Percentiles rank a stretch among this genome's conserved stretches.
These are phyloP conservation scores for Bhutanitis thaidina DNA, from an alignment of 2,888 invertebrate genomes.

Conservation along the genomic window DNA sequence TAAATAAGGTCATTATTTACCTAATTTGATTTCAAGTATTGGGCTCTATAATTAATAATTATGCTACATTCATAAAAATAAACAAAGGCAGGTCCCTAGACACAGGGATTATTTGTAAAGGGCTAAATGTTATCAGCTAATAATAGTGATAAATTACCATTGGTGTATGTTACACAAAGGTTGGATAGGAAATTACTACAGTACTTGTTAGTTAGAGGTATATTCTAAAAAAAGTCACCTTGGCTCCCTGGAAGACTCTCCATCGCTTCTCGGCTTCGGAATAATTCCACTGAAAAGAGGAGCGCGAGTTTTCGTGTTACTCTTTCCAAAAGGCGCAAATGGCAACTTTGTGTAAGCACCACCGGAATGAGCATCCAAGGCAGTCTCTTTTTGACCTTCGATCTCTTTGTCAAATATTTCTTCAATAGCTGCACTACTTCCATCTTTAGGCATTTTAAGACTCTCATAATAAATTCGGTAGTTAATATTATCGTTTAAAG, in stretches of 20 bases:
- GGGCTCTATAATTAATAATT: too few relatives aligned
- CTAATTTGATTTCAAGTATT: too few relatives aligned
- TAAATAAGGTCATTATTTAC: too few relatives aligned
- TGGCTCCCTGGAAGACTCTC: conserved; percentile 54
- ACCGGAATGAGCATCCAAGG: conserved; percentile 56
- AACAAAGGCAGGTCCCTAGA: too few relatives aligned
- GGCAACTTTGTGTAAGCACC: conserved; percentile 49
- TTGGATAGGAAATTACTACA: too few relatives aligned
- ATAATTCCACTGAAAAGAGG: conserved; percentile 61
- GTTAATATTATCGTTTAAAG: conserved; percentile 75
- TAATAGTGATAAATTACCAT: too few relatives aligned
- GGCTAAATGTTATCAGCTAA: too few relatives aligned
- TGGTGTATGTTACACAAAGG: too few relatives aligned
- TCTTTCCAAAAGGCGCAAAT: conserved; percentile 64
- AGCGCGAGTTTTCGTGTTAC: conserved; percentile 41
- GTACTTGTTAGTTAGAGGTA: too few relatives aligned
- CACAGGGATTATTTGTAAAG: too few relatives aligned
- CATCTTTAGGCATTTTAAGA: conserved; percentile 48
- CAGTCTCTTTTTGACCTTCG: conserved; percentile 61
- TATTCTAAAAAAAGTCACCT: conserved; percentile 37
- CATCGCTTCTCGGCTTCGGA: conserved; percentile 54
- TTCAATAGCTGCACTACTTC: conserved; percentile 42
- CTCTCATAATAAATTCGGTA: conserved; percentile 71
- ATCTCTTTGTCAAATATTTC: conserved; percentile 52
- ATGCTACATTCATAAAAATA: too few relatives aligned